Percentiles rank a stretch among this genome's conserved stretches.
These are phyloP conservation scores for Notamacropus eugenii DNA, from an alignment of 2,797 vertebrate species.

Conservation along the genomic window DNA sequence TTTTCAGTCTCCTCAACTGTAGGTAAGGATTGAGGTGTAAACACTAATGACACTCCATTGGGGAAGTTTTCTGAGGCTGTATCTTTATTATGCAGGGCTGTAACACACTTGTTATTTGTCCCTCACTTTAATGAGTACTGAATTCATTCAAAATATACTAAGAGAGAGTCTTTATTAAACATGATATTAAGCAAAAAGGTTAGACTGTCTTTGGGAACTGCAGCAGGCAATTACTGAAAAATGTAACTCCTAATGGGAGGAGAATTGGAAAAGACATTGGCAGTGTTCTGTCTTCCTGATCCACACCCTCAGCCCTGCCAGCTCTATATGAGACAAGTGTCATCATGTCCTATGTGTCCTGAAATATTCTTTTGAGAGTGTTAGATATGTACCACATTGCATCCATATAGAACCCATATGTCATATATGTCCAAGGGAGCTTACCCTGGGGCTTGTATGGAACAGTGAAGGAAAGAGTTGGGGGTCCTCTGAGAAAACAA, in stretches of 20 bases:
- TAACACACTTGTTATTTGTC: slow-evolving; percentile 55
- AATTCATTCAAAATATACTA: slow-evolving; percentile 62
- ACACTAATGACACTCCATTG: background rate
- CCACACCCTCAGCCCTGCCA: background rate
- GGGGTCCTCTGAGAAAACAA: background rate
- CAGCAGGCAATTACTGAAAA: slow-evolving; percentile 64
- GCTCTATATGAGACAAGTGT: background rate
- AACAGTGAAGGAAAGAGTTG: background rate
- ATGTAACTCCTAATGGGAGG: slow-evolving; percentile 51
- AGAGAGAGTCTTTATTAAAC: slow-evolving; percentile 65
- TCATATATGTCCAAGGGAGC: background rate
- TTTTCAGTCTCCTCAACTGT: background rate
- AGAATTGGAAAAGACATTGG: slow-evolving; percentile 56
- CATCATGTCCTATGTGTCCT: slow-evolving; percentile 25
- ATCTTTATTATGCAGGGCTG: background rate
- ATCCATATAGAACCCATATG: background rate
- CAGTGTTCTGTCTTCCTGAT: slow-evolving; percentile 7
- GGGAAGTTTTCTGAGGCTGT: background rate
- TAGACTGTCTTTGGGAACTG: slow-evolving; percentile 61
- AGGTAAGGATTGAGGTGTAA: background rate
- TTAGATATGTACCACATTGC: background rate
- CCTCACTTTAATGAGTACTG: slow-evolving; percentile 31
- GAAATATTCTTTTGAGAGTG: slow-evolving; percentile 25
- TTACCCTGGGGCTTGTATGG: background rate
- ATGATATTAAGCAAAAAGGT: slow-evolving; percentile 60